Base-by-base conservation (phyloP, 2,113 vertebrate species). In the Bubo scandiacus region DNA sequence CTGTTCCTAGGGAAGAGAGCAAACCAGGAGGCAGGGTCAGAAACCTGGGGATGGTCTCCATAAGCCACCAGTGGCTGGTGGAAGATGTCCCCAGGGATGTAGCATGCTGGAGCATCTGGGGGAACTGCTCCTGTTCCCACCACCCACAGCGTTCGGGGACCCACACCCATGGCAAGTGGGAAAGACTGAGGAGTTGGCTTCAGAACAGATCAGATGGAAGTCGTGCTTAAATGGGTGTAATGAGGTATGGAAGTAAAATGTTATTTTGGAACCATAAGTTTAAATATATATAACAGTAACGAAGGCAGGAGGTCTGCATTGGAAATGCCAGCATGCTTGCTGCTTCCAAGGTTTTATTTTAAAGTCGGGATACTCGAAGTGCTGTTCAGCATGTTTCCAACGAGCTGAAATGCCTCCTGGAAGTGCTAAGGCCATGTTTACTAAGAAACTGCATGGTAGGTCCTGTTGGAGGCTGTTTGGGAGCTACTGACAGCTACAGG, bases 331-430 rank as follows among this genome's bases (percentile, higher is more conserved):
- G 94, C 54, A 68, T 1, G 1, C 87, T 95, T 26, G 17, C 47
- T 82, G 85, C 84, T 96, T 97, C 94, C 87, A 93, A 90, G 74
- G 55, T 52, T 96, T 90, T 93, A 73, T 95, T 95, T 96, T 80
- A 32, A 90, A 96, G 30, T 68, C 62, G 38, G 82, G 81, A 90
- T 82, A 20, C 66, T 95, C 49, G 70, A 75, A 94, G 72, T 77
- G 36, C 40, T 57, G 40, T 68, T 91, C 66, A 85, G 52, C 21
- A 9, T 75, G 73, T 91, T 94, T 87, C 68, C 57, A 78, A 51
- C 4, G 89, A 94, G 81, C 81, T 81, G 77, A 85, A 75, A 81
- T 79, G 77, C 68, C 51, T 78, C n/a, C 91, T 96, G 89, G 63
- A 94, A 86, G 55, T 26, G n/a, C 68, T 67, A 38, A 38, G 65